Evolutionary conservation across 2,888 invertebrate genomes (phyloP), one percentile per base, ranked within the genome.

Genomic region (Oxytorus armatus): DNA sequence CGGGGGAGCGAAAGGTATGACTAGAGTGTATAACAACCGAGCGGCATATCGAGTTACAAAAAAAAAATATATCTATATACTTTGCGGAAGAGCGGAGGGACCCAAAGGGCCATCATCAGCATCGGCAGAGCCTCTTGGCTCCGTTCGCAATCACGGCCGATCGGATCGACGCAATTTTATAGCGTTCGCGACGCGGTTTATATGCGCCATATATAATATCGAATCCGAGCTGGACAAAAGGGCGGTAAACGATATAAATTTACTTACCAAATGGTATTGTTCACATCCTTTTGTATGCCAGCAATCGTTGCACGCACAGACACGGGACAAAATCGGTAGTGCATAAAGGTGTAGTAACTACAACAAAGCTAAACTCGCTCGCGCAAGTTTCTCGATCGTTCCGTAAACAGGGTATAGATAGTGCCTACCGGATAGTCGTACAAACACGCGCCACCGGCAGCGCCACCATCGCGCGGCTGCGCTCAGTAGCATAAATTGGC

Each of bases 401-500:
- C n/a, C n/a, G n/a, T n/a, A n/a, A n/a, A n/a, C n/a, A n/a, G n/a
- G n/a, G n/a, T n/a, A n/a, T n/a, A n/a, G n/a, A n/a, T n/a, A n/a
- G n/a, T n/a, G n/a, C n/a, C n/a, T n/a, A n/a, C n/a, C n/a, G n/a
- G 16, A 55, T 44, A 74, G 51, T 66, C 79, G 59, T 47, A 44
- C 55, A 21, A 55, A 47, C 23, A 51, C 21, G 36, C 51, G 66
- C 59, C 65, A 29, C 59, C 23, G n/a, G 57, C 36, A 53, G 63
- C 66, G 73, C 51, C 53, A 65, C 63, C 47, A 63, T 68, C 63
- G 39, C 57, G 69, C 57, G 69, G 66, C n/a, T n/a, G 65, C 63
- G 65, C 70, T 75, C 69, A 55, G 76, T 61, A 66, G 79, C 79
- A 85, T 85, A 88, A 88, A 88, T 88, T 87, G 85, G 70, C 82